Evolutionary conservation across 2,888 invertebrate species (phyloP).

Genomic region (Xestia ashworthii): DNA sequence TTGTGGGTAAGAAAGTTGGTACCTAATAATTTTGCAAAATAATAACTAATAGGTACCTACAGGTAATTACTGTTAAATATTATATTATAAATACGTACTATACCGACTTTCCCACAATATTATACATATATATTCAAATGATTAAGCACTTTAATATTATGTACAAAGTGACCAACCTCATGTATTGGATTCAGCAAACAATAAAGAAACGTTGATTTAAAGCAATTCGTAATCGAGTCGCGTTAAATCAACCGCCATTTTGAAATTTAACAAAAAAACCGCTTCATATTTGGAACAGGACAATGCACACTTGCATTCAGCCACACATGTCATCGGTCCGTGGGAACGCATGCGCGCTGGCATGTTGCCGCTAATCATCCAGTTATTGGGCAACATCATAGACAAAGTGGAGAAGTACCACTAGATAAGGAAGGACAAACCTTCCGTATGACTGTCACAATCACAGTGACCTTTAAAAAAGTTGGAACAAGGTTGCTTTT

Average conservation of each 20-base stretch:
- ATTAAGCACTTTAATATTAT: background rate
- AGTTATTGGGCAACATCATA: conserved; percentile 35
- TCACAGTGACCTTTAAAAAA: background rate
- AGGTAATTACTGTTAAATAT: conserved; percentile 11
- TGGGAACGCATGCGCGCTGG: conserved; percentile 65
- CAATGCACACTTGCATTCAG: conserved; percentile 67
- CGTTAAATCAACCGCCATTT: background rate
- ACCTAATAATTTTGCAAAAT: background rate
- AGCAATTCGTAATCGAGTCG: background rate
- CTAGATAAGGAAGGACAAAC: background rate
- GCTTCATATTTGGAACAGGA: conserved; percentile 46
- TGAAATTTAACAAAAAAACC: conserved; percentile 8
- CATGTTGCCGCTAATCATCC: conserved; percentile 58
- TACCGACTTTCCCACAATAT: background rate
- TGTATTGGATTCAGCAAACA: background rate
- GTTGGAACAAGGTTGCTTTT: background rate
- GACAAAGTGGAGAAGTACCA: conserved; percentile 33
- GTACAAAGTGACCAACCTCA: background rate
- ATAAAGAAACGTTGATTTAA: background rate
- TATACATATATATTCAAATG: background rate
- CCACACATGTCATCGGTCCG: conserved; percentile 63
- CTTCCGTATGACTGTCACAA: background rate
- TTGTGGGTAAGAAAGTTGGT: background rate
- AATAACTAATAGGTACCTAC: background rate
- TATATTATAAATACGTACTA: background rate